phyloP scores from a whole-genome alignment of 2,888 invertebrate species.

The Ceraclea dissimilis region DNA sequence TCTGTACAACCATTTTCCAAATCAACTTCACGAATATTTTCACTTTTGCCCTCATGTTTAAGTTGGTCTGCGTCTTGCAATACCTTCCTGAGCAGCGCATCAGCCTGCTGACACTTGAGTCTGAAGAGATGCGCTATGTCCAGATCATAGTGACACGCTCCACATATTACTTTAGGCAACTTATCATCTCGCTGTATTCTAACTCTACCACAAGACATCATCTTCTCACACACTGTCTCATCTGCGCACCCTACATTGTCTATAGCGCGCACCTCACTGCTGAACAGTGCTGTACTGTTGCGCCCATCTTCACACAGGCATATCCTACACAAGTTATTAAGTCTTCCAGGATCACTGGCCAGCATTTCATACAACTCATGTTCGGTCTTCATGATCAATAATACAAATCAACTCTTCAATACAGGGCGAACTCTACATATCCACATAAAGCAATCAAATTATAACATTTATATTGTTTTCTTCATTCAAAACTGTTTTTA shows the following conservation, averaged over 20 bases:
- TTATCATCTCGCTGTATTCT: background rate
- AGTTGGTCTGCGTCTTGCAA: background rate
- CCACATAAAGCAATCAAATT: too few species aligned
- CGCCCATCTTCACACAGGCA: slow-evolving; percentile 10
- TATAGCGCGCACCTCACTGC: too few species aligned
- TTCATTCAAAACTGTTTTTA: too few species aligned
- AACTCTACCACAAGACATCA: background rate
- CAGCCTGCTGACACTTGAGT: slow-evolving; percentile 3
- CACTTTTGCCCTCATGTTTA: background rate
- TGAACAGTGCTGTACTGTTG: slow-evolving; percentile 1
- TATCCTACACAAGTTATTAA: slow-evolving; percentile 11
- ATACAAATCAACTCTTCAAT: too few species aligned
- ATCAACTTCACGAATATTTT: background rate
- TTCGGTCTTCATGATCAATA: background rate
- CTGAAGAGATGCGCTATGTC: slow-evolving; percentile 5
- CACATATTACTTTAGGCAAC: slow-evolving; percentile 8
- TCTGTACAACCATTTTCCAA: background rate
- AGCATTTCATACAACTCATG: background rate
- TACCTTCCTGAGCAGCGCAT: slow-evolving; percentile 6
- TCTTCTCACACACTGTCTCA: background rate
- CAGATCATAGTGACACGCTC: background rate
- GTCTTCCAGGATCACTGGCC: background rate
- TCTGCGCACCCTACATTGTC: background rate
- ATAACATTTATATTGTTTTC: too few species aligned
- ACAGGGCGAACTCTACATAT: too few species aligned